Conservation (phyloP, 2,888 invertebrate genomes). For the Meteorus colon region DNA sequence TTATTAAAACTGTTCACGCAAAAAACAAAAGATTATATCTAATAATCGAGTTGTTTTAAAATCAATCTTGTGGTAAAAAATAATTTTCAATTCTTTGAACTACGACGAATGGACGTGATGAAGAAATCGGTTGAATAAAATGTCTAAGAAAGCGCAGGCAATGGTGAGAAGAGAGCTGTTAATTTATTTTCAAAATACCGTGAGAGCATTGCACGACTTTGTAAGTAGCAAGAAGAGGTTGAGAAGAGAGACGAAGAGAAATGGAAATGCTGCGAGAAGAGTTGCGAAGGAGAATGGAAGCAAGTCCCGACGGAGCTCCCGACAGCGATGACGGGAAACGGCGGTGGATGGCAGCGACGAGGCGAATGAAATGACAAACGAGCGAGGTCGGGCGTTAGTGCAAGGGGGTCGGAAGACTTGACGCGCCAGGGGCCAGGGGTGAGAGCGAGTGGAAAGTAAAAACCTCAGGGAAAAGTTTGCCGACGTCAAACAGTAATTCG, state of each 20-base stretch:
- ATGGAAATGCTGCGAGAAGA: slow-evolving; percentile 9
- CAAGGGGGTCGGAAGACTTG: slow-evolving; percentile 37
- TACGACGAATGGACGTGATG: background rate
- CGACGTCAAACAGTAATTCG: slow-evolving; percentile 60
- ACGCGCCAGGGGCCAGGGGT: slow-evolving; percentile 16
- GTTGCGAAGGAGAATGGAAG: slow-evolving; percentile 18
- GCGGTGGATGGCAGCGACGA: slow-evolving; percentile 35
- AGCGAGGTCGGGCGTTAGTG: slow-evolving; percentile 46
- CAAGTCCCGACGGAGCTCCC: slow-evolving; percentile 35
- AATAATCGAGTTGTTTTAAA: background rate
- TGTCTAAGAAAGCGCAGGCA: no score
- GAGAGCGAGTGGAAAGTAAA: slow-evolving; percentile 42
- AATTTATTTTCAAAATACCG: slow-evolving; percentile 19
- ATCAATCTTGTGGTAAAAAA: slow-evolving; percentile 1
- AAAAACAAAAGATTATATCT: background rate
- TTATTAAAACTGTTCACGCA: slow-evolving; percentile 55
- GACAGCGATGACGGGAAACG: slow-evolving; percentile 35
- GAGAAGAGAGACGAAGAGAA: slow-evolving; percentile 20
- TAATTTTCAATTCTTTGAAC: slow-evolving; percentile 18
- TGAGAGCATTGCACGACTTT: background rate
- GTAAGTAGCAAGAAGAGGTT: slow-evolving; percentile 18
- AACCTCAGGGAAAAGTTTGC: slow-evolving; percentile 57
- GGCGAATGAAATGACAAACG: slow-evolving; percentile 52
- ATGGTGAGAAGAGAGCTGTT: background rate
- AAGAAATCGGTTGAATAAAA: background rate